Evolutionary conservation across 2,113 vertebrate species (phyloP).

Genomic region (Trichechus manatus): DNA sequence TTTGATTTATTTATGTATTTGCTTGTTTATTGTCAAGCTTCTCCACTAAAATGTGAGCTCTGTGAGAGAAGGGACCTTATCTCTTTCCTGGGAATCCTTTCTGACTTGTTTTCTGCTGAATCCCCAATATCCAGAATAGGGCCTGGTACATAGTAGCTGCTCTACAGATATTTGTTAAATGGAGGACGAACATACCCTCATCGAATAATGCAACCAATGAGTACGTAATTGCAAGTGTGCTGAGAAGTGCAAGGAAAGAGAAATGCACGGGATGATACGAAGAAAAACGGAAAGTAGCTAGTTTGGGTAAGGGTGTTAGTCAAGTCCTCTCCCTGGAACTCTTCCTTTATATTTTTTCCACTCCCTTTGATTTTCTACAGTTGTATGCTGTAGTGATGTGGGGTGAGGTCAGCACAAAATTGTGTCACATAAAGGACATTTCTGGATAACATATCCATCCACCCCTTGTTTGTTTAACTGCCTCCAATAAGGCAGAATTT

Average conservation of each 20-base stretch:
- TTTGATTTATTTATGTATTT: neutral
- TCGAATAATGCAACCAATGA: neutral
- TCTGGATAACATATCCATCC: neutral
- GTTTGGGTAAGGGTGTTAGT: neutral
- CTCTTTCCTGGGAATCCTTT: neutral
- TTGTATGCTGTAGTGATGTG: neutral
- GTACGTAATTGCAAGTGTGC: neutral
- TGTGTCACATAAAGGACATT: slow-evolving; percentile 7
- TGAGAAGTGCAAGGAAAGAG: neutral
- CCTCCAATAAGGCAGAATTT: slow-evolving; percentile 29
- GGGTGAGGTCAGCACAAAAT: neutral
- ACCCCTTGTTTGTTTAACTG: slow-evolving; percentile 6
- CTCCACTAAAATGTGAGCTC: neutral
- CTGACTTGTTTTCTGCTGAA: neutral
- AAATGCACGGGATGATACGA: neutral
- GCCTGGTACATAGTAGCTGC: neutral
- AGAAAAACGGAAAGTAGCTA: neutral
- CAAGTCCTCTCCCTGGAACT: neutral
- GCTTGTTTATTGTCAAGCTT: neutral
- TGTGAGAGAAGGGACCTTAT: neutral
- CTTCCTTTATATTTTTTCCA: slow-evolving; percentile 28
- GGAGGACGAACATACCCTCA: neutral
- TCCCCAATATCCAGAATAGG: neutral
- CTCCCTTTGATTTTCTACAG: neutral
- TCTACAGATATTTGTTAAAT: neutral